Conservation (phyloP, 1,140 invertebrate genomes). For the Pararge aegeria region DNA sequence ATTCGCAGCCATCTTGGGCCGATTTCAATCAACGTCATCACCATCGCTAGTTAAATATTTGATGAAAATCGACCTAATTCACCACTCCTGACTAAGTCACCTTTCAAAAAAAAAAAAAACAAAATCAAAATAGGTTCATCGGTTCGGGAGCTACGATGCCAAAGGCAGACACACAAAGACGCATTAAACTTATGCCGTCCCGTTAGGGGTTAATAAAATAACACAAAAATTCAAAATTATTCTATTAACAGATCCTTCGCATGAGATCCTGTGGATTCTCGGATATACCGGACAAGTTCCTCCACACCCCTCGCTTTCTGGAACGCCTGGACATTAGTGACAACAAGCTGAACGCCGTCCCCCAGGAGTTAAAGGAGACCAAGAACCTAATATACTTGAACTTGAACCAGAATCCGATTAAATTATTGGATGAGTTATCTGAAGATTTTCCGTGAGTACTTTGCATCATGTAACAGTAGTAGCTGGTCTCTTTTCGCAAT, state of each 20-base stretch:
- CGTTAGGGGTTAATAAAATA: no score
- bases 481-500: not conserved
- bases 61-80: no score
- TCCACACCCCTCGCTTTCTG: slow-evolving; percentile 84
- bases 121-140: no score
- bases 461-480: not conserved
- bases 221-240: not conserved
- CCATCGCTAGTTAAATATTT: no score
- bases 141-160: no score
- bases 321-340: slow-evolving; percentile 84
- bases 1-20: no score
- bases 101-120: no score
- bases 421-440: slow-evolving; percentile 49
- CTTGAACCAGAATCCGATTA: slow-evolving; percentile 86
- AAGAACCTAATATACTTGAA: slow-evolving; percentile 81
- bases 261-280: slow-evolving; percentile 84
- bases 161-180: not conserved
- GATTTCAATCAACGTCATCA: no score
- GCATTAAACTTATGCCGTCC: no score
- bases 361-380: slow-evolving; percentile 81
- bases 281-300: slow-evolving; percentile 81
- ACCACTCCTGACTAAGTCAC: no score
- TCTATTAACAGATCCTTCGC: slow-evolving; percentile 81
- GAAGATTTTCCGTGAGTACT: slow-evolving; percentile 65
- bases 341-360: slow-evolving; percentile 83